Evolutionary conservation across 37 sponge, comb jelly and placozoan species (phyloP).

Genomic region (Sycon ciliatum): DNA sequence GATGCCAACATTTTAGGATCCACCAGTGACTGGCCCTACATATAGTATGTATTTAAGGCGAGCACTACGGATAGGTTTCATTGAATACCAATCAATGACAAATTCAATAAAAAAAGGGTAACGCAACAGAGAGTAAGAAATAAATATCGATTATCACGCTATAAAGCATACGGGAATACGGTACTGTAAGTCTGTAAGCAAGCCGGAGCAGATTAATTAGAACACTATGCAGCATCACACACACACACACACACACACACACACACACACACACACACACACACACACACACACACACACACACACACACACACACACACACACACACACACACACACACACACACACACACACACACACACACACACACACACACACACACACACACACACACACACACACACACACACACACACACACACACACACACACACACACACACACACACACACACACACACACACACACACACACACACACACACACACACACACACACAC

Average conservation of each 20-base stretch:
- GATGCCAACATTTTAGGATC: too few relatives aligned
- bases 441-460: slow-evolving; percentile 29
- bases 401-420: slow-evolving; percentile 31
- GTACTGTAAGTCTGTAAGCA: too few relatives aligned
- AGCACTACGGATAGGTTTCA: too few relatives aligned
- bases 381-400: slow-evolving; percentile 36
- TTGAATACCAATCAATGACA: too few relatives aligned
- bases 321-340: neutral
- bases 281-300: neutral
- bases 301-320: neutral
- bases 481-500: slow-evolving; percentile 33
- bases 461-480: slow-evolving; percentile 31
- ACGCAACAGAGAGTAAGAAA: too few relatives aligned
- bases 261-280: neutral
- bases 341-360: slow-evolving; percentile 20
- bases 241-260: neutral
- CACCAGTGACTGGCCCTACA: too few relatives aligned
- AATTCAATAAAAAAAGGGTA: too few relatives aligned
- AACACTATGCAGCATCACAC: too few relatives aligned
- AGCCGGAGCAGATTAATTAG: too few relatives aligned
- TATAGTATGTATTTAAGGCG: too few relatives aligned
- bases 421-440: slow-evolving; percentile 31
- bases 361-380: slow-evolving; percentile 32
- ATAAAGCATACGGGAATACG: too few relatives aligned
- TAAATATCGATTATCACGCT: too few relatives aligned